Evolutionary conservation across 1,140 invertebrate species (phyloP).

Genomic region (Stratiolaelaps scimitus): DNA sequence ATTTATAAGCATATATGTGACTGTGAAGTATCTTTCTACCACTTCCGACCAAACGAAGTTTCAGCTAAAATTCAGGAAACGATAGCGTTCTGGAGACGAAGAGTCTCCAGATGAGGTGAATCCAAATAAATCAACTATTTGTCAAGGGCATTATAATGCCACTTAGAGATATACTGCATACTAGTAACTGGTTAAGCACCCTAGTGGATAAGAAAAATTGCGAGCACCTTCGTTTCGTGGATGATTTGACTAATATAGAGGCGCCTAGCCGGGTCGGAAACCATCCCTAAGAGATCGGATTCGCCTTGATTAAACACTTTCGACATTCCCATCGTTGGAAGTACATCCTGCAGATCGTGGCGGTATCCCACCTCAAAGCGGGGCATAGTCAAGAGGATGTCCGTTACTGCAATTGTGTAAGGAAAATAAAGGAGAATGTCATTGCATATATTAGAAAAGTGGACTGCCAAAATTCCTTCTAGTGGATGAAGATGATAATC

Average conservation of each 20-base stretch:
- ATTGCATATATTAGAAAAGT: background rate
- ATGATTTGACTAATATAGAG: background rate
- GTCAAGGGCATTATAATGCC: too few species aligned
- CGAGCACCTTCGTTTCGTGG: background rate
- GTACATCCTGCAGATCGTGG: background rate
- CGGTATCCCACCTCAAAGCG: background rate
- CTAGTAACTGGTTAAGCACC: too few species aligned
- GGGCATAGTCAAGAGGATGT: background rate
- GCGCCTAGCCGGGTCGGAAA: background rate
- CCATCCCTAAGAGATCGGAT: background rate
- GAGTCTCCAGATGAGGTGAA: too few species aligned
- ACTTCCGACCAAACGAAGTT: too few species aligned
- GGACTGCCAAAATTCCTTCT: background rate
- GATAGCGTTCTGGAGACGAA: too few species aligned
- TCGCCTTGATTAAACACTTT: background rate
- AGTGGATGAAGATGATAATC: background rate
- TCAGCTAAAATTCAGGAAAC: too few species aligned
- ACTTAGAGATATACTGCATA: too few species aligned
- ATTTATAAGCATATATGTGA: too few species aligned
- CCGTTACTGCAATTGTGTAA: too few species aligned
- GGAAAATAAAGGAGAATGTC: background rate
- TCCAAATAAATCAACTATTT: too few species aligned
- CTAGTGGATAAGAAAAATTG: too few species aligned
- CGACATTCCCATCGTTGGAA: background rate
- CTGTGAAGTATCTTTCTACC: too few species aligned